A percentile compares a stretch with the other conserved stretches of the same genome.
Evolutionary conservation across 2,888 invertebrate species (phyloP).

Genomic region (Calameuta pallipes): DNA sequence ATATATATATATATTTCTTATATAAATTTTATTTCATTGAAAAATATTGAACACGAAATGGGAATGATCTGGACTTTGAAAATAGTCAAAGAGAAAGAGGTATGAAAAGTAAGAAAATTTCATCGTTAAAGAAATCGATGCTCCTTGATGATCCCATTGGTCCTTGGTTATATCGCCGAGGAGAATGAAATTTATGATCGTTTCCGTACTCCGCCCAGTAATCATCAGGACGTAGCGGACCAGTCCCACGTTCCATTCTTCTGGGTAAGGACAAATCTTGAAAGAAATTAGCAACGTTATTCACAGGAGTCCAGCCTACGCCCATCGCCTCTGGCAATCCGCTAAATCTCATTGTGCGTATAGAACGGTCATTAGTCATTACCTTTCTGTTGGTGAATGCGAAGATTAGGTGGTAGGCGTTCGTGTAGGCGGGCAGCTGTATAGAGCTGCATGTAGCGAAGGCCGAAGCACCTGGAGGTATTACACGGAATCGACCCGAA

Average conservation of each 20-base stretch:
- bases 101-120: too few relatives aligned
- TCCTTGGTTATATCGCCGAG: background rate
- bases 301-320: conserved; percentile 17
- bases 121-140: background rate
- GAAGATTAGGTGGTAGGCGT: conserved; percentile 41
- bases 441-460: conserved; percentile 23
- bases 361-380: conserved; percentile 52
- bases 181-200: conserved; percentile 28
- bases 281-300: conserved; percentile 43
- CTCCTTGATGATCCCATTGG: background rate
- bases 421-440: conserved; percentile 40
- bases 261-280: conserved; percentile 13
- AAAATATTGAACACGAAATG: background rate
- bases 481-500: conserved; percentile 35
- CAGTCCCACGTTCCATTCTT: conserved; percentile 3
- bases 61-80: background rate
- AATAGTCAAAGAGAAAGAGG: background rate
- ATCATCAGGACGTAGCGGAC: conserved; percentile 28
- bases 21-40: background rate
- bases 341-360: conserved; percentile 41
- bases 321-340: background rate
- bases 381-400: conserved; percentile 47
- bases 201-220: conserved; percentile 25
- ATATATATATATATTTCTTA: background rate
- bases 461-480: conserved; percentile 45